Base-by-base conservation (phyloP, 2,797 vertebrate species). In the Zenarchopterus dispar region DNA sequence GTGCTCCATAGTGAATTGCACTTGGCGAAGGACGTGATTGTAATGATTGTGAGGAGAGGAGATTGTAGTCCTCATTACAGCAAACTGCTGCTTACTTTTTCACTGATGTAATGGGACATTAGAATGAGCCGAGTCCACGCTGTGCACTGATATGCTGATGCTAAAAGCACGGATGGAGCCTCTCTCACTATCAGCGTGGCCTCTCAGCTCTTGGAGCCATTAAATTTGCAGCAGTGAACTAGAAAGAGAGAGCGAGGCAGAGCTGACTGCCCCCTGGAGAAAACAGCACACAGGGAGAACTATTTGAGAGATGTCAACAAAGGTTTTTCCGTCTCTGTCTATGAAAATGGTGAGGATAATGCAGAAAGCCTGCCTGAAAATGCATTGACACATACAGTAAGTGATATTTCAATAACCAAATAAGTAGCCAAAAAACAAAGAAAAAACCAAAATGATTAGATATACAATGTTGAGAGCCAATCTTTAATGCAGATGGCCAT, bases 61-160 rank as follows among this genome's bases (percentile, higher is more conserved):
- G 81, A 81, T 88, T 84, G 70, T 87, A 82, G 81, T 80, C 72
- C 73, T 83, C 73, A 87, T 89, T 81, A 84, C 76, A 79, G 73
- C 75, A 24, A 86, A 83, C 85, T 77, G 65, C 82, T 63, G 69
- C 81, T 84, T 81, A 85, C 78, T 78, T 82, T 84, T 83, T 75
- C 67, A 72, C 81, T 84, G 78, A 85, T 88, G 81, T 88, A 86
- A 88, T 82, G 63, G 70, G 83, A 87, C 67, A 6, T 77, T 77
- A 72, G 79, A 85, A 77, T 62, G 75, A 85, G 76, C 56, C 2
- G 26, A 57, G 70, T 78, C 57, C 69, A 68, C 5, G 11, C 72
- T 53, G 70, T 26, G 70, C 33, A 43, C 58, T 60, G 70, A 85
- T 78, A 84, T 74, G 77, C 79, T 69, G 66, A 82, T 73, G 77